These are phyloP conservation scores for Drosophila virilis DNA, from an alignment of 1,140 invertebrate species.

Conservation along the genomic window DNA sequence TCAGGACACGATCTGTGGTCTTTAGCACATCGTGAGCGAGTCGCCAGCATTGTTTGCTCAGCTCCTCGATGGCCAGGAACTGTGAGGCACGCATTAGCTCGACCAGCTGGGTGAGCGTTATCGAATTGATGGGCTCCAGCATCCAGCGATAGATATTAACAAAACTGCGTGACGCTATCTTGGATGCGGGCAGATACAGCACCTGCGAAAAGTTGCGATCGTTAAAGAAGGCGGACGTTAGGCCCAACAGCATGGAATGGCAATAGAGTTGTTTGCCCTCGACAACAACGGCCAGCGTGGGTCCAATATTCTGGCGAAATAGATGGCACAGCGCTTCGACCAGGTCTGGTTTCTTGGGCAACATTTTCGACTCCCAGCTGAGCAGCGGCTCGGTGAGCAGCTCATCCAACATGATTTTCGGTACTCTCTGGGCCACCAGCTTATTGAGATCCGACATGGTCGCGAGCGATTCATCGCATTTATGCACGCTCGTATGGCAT, in stretches of 20 bases:
- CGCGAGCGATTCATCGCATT: neutral
- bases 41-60: neutral
- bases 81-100: neutral
- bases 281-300: neutral
- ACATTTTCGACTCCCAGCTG: neutral
- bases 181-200: neutral
- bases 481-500: neutral
- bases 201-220: neutral
- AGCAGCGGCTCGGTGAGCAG: neutral
- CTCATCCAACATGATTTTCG: neutral
- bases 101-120: neutral
- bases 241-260: neutral
- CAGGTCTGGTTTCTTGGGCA: neutral
- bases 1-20: neutral
- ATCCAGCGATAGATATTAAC: slow-evolving; percentile 3
- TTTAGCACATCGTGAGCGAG: neutral
- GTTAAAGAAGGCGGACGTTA: neutral
- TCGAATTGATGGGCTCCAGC: neutral
- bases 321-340: neutral
- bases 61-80: neutral
- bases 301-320: slow-evolving; percentile 5
- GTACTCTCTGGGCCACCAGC: neutral
- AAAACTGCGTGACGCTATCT: neutral
- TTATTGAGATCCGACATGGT: neutral
- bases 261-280: neutral